Conservation (phyloP, 2,113 vertebrate genomes). For the Psittacara wagleri region DNA sequence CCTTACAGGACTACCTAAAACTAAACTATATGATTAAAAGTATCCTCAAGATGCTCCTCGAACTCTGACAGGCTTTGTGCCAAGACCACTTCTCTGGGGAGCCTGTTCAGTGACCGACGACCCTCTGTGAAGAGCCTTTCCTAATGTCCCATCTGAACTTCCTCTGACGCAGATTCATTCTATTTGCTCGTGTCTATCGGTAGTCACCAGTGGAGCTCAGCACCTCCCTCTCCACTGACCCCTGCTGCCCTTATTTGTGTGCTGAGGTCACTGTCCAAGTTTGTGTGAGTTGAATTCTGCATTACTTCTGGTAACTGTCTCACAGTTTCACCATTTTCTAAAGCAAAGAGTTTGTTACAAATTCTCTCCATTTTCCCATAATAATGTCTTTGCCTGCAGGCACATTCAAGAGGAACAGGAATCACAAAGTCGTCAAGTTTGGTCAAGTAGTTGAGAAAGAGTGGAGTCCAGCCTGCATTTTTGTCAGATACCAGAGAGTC, state of each 20-base stretch:
- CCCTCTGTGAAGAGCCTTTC: not conserved
- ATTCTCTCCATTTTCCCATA: not conserved
- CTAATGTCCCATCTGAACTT: not conserved
- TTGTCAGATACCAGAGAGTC: not conserved
- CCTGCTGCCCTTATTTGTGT: not conserved
- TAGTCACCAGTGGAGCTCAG: not conserved
- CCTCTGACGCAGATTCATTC: not conserved
- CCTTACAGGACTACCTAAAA: not conserved
- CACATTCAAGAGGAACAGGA: not conserved
- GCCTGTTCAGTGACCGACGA: rapidly evolving
- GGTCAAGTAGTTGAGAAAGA: not conserved
- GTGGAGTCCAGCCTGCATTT: not conserved
- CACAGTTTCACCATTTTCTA: not conserved
- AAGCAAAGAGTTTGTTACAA: not conserved
- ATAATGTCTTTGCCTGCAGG: not conserved
- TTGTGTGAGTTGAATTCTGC: not conserved
- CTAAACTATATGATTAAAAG: not conserved
- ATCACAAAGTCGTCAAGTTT: not conserved
- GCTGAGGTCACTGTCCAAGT: not conserved
- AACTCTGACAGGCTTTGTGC: not conserved
- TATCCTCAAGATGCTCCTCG: rapidly evolving
- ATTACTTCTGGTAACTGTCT: not conserved
- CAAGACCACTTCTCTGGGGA: not conserved
- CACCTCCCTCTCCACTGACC: rapidly evolving
- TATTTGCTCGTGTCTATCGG: rapidly evolving